phyloP scores from a whole-genome alignment of 2,113 vertebrate species.

The Vanacampus margaritifer region DNA sequence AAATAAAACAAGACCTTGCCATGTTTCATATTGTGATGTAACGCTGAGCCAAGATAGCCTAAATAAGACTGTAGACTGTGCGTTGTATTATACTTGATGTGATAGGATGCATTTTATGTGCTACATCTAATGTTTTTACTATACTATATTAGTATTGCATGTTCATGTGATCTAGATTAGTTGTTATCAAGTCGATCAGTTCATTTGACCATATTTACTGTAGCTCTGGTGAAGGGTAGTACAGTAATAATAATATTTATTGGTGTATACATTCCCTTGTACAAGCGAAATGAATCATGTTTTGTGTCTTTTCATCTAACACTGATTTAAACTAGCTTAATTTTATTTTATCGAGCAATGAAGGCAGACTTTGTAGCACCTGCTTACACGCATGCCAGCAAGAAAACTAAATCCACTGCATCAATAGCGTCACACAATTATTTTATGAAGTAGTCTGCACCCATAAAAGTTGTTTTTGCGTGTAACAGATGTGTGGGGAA shows the following conservation, averaged over 20 bases:
- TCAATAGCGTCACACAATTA: slow-evolving; percentile 39
- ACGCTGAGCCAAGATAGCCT: slow-evolving; percentile 49
- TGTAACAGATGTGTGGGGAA: slow-evolving; percentile 14
- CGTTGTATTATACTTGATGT: not conserved
- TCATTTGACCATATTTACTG: too few species aligned
- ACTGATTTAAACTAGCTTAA: too few species aligned
- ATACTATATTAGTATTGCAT: not conserved
- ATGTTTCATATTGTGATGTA: slow-evolving; percentile 50
- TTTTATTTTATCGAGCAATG: slow-evolving; percentile 28
- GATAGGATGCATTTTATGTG: too few species aligned
- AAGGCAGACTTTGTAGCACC: slow-evolving; percentile 49
- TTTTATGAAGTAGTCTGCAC: slow-evolving; percentile 29
- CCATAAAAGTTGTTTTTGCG: slow-evolving; percentile 23
- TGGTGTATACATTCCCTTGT: too few species aligned
- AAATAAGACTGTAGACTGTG: slow-evolving; percentile 23
- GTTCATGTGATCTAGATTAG: too few species aligned
- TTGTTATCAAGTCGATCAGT: too few species aligned
- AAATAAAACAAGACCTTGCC: slow-evolving; percentile 25
- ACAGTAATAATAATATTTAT: too few species aligned
- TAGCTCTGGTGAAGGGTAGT: too few species aligned
- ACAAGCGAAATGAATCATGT: too few species aligned
- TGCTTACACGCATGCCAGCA: slow-evolving; percentile 53
- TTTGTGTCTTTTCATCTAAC: too few species aligned
- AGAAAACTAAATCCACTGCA: slow-evolving; percentile 47
- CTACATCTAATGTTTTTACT: not conserved